Evolutionary conservation across 2,113 vertebrate genomes (phyloP), one percentile per base, ranked within the genome.

Genomic region (Laterallus jamaicensis): DNA sequence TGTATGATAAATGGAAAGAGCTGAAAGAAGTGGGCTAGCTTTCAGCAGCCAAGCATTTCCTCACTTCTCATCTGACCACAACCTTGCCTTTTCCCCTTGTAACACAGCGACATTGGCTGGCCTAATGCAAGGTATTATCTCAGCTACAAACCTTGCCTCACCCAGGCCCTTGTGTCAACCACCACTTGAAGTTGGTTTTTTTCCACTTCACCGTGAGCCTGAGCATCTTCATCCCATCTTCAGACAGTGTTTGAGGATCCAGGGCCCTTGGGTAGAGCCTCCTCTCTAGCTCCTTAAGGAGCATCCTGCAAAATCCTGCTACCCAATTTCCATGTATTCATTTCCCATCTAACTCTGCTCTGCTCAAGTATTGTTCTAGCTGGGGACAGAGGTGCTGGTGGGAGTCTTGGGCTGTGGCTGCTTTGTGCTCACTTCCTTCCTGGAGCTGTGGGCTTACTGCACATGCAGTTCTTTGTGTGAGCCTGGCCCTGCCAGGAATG

Each of bases 51-150:
- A 39, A 54, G 42, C 49, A 79, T 95, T 92, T 93, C 62, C 32
- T 92, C 63, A 35, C 62, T 85, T 93, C 39, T 95, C 56, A 84
- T 93, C 75, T 90, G 76, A 82, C 90, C 4, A 1, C 39, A 95
- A 49, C 29, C 71, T 90, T 76, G 47, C 47, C 66, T 87, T 32
- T 94, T 90, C 32, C 39, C 14, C 31, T 95, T 88, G 82, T 68
- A 85, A 88, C 49, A 35, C 17, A 58, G 62, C 56, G 29, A 64
- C 73, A 69, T n/a, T 80, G 32, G 44, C 86, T 73, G 63, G 62
- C 50, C 35, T 71, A 79, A 73, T 21, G n/a, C 54, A 73, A 22
- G 73, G 29, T 50, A 75, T 85, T 93, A 64, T 76, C 74, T 91
- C 39, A 87, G 62, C 18, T 66, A 58, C 39, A 78, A 79, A 79